These are phyloP conservation scores for Cyprinella venusta DNA, from an alignment of 2,797 vertebrate species.

Conservation along the genomic window DNA sequence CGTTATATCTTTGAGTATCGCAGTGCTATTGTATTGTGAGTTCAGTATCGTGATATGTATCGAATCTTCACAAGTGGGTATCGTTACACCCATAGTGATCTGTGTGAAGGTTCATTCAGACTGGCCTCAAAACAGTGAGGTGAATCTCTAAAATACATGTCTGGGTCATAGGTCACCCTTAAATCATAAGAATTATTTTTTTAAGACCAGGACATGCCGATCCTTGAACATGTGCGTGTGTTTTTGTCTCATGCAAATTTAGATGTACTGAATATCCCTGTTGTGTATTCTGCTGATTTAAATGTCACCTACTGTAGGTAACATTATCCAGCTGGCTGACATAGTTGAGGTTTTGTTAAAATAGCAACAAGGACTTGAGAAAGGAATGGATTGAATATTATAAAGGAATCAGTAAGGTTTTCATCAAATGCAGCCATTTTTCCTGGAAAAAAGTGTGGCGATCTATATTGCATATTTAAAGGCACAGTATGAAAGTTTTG, in stretches of 20 bases:
- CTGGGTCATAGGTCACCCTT: background rate
- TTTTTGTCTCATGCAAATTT: slow-evolving; percentile 2
- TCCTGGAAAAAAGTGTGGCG: background rate
- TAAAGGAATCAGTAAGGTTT: background rate
- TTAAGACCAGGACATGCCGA: background rate
- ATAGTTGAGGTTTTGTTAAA: background rate
- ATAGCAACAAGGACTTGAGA: background rate
- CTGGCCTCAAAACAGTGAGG: slow-evolving; percentile 5
- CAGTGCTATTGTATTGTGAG: too few relatives aligned
- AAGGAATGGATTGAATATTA: background rate
- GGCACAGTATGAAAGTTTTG: background rate
- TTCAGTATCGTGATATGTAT: too few relatives aligned
- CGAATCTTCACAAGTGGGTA: too few relatives aligned
- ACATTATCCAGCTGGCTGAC: background rate
- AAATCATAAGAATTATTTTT: background rate
- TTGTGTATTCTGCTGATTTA: background rate
- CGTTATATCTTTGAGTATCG: too few relatives aligned
- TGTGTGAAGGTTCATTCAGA: slow-evolving; percentile 13
- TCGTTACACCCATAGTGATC: background rate
- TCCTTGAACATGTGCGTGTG: background rate
- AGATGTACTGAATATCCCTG: background rate
- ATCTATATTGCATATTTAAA: background rate
- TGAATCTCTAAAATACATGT: background rate
- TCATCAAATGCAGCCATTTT: background rate
- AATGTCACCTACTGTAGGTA: slow-evolving; percentile 13